Base-by-base conservation (phyloP, 64 coral and sea anemone species). In the Pocillopora verrucosa region DNA sequence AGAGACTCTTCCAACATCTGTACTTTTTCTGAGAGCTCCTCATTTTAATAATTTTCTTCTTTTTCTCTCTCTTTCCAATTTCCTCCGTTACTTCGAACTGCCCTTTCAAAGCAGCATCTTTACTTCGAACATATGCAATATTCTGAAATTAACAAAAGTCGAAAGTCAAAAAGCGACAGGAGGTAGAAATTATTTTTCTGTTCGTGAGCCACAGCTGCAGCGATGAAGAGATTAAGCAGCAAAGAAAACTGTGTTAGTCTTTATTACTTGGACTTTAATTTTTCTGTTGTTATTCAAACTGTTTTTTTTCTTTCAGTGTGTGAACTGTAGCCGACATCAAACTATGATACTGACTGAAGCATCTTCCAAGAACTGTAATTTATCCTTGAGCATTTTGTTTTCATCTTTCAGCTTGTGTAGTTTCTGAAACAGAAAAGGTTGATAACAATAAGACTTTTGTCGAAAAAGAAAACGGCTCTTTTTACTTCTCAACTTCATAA, bases 21-120 rank as follows among this genome's bases (percentile, higher is more conserved):
- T 12, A 83, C 59, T 83, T 68, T 67, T 65, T 83, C 61, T 30
- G 65, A 45, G 9, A 83, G 36, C 61, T 17, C 41, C 2, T 51
- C 19, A 36, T 83, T 83, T 67, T 83, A 60, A 41, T 83, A 36
- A 22, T 83, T 60, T 34, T 65, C 17, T 45, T 83, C 80, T n/a
- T 83, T 67, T 65, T 10, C 30, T 37, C 30, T 37, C 61, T 83
- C 80, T 83, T 61, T 61, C 61, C 59, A 22, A 60, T 61, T 83
- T 83, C 80, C 0, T 83, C 59, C 35, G 67, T 68, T 41, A 83
- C 65, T 45, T 83, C 61, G 63, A 83, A 65, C 51, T 83, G 80
- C 34, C 65, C 61, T 56, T 45, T 83, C 59, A 83, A 34, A 34
- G 38, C 59, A 37, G 79, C 69, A 36, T 90, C 83, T 90, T 90